Evolutionary conservation across 2,888 invertebrate species (phyloP).

Genomic region (Campoplex nolae): DNA sequence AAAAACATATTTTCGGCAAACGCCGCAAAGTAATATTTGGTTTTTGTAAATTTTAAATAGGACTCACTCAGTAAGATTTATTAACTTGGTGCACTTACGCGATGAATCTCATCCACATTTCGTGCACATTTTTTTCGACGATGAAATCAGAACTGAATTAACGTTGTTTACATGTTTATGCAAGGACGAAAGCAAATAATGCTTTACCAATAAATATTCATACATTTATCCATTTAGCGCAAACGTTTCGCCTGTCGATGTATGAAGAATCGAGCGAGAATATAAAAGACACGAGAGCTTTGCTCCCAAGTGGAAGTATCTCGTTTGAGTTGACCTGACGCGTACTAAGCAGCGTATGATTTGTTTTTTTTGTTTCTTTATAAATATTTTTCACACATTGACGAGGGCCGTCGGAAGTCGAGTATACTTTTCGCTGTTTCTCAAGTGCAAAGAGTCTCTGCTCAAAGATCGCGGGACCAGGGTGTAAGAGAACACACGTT

Average conservation of each 20-base stretch:
- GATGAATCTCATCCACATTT: neutral
- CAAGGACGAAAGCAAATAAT: neutral
- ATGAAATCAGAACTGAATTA: neutral
- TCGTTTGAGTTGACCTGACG: neutral
- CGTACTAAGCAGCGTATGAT: slow-evolving; percentile 21
- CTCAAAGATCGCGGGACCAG: slow-evolving; percentile 35
- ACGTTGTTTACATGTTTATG: neutral
- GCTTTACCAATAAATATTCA: neutral
- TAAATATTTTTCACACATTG: slow-evolving; percentile 71
- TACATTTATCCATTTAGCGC: neutral
- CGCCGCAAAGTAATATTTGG: neutral
- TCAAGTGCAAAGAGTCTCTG: slow-evolving; percentile 41
- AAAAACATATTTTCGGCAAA: neutral
- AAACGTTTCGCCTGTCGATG: neutral
- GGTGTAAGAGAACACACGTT: slow-evolving; percentile 55
- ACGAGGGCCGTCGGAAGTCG: slow-evolving; percentile 73
- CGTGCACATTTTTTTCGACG: neutral
- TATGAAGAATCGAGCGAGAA: neutral
- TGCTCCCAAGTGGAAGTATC: neutral
- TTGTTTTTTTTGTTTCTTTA: slow-evolving; percentile 62
- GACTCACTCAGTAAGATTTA: neutral
- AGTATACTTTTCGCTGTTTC: slow-evolving; percentile 48
- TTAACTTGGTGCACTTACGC: neutral
- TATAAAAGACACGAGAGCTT: neutral
- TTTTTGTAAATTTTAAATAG: neutral